phyloP scores from a whole-genome alignment of 2,113 vertebrate genomes.

The Hydrolagus affinis region DNA sequence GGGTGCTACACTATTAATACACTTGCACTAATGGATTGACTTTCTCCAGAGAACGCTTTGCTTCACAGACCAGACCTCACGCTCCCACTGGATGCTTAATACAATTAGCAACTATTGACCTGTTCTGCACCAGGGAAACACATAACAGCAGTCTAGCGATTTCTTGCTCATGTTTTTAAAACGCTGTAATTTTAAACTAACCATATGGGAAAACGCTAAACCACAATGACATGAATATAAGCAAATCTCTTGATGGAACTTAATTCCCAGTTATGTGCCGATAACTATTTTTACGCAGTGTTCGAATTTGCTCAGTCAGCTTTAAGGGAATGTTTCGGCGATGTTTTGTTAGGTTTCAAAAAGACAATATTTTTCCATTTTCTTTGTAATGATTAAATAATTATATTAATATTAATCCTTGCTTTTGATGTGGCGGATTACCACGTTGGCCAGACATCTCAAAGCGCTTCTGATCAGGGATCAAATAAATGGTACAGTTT shows the following conservation, averaged over 20 bases:
- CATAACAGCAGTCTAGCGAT: not conserved
- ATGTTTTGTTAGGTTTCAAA: not conserved
- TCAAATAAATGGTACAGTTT: too few relatives aligned
- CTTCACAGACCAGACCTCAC: not conserved
- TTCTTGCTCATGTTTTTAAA: not conserved
- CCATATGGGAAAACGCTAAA: not conserved
- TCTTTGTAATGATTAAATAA: not conserved
- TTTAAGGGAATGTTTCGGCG: not conserved
- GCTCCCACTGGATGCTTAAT: constrained; percentile 2
- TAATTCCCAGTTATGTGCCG: not conserved
- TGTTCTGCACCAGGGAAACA: not conserved
- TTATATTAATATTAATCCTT: not conserved
- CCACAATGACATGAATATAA: not conserved
- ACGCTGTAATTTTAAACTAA: not conserved
- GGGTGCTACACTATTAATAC: not conserved
- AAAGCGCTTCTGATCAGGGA: too few relatives aligned
- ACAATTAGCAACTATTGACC: constrained; percentile 15
- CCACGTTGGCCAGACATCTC: too few relatives aligned
- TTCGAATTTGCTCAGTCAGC: not conserved
- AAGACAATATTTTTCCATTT: not conserved
- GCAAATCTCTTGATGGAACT: not conserved
- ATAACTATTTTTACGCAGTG: not conserved
- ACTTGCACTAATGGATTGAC: not conserved
- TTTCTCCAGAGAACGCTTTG: not conserved
- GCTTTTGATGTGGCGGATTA: too few relatives aligned